phyloP scores from a whole-genome alignment of 2,113 vertebrate species.

The Cyprinodon tularosa region DNA sequence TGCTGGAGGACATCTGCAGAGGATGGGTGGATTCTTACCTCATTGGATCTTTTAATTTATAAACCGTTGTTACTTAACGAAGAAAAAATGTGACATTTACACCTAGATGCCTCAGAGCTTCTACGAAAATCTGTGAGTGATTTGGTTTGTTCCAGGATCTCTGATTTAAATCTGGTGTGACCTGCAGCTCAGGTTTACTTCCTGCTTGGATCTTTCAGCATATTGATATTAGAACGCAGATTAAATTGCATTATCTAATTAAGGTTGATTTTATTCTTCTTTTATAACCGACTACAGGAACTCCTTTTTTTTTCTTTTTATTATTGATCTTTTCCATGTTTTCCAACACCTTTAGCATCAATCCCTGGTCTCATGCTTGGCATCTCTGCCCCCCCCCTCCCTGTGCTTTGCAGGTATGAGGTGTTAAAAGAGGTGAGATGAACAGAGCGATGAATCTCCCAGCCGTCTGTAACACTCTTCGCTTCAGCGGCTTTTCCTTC shows the following conservation, averaged over 20 bases:
- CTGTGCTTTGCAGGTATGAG: conserved; percentile 37
- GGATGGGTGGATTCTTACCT: too few relatives aligned
- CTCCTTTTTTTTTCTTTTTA: conserved; percentile 24
- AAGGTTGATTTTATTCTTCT: background rate
- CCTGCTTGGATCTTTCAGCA: background rate
- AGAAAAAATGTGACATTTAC: background rate
- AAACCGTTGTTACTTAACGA: too few relatives aligned
- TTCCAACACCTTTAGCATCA: background rate
- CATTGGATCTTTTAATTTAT: too few relatives aligned
- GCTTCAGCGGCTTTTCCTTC: conserved; percentile 48
- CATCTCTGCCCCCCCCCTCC: conserved; percentile 9
- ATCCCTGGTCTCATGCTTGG: background rate
- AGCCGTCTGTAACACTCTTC: conserved; percentile 48
- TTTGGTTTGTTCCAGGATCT: background rate
- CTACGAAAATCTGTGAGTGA: background rate
- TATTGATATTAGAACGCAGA: background rate
- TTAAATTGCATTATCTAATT: background rate
- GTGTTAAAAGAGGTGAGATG: conserved; percentile 37
- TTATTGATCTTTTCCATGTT: conserved; percentile 8
- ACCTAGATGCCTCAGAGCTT: background rate
- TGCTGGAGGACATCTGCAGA: too few relatives aligned
- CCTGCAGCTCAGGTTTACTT: too few relatives aligned
- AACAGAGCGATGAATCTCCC: conserved; percentile 54
- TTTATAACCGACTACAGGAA: conserved; percentile 1
- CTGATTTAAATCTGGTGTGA: too few relatives aligned